phyloP scores from a whole-genome alignment of 2,113 vertebrate genomes.

The Chauna torquata region DNA sequence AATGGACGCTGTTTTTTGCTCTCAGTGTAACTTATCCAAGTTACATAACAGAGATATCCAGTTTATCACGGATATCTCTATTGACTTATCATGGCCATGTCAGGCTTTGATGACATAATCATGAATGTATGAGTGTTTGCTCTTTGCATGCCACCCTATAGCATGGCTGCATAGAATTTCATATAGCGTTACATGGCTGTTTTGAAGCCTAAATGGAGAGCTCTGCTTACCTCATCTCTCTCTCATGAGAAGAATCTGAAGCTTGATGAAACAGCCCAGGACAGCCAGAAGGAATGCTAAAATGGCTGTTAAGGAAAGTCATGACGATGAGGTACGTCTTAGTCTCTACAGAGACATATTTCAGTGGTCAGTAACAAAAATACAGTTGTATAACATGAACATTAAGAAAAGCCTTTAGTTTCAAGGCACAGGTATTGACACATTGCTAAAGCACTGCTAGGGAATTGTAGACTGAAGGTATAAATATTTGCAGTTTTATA shows the following conservation, averaged over 20 bases:
- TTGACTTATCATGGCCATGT: constrained; percentile 46
- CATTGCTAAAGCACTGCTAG: background rate
- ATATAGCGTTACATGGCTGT: constrained; percentile 59
- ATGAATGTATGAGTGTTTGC: constrained; percentile 68
- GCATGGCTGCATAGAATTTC: constrained; percentile 58
- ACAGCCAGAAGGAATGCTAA: constrained; percentile 59
- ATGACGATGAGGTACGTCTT: constrained; percentile 18
- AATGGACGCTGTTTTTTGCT: background rate
- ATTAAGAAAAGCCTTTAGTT: background rate
- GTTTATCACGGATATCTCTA: constrained; percentile 1
- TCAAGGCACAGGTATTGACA: background rate
- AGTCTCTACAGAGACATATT: background rate
- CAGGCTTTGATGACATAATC: constrained; percentile 72
- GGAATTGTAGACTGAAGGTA: background rate
- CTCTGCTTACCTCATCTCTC: constrained; percentile 80
- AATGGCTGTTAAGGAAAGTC: constrained; percentile 51
- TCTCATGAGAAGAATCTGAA: constrained; percentile 73
- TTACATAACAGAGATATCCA: background rate
- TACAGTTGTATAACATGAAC: background rate
- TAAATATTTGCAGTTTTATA: background rate
- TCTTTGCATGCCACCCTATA: constrained; percentile 65
- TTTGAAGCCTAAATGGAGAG: constrained; percentile 51
- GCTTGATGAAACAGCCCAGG: constrained; percentile 39
- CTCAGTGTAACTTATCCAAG: background rate
- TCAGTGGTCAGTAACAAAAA: background rate